A percentile compares a stretch with the other conserved stretches of the same genome.
phyloP scores from a whole-genome alignment of 2,113 vertebrate genomes.

The Noturus placidus region DNA sequence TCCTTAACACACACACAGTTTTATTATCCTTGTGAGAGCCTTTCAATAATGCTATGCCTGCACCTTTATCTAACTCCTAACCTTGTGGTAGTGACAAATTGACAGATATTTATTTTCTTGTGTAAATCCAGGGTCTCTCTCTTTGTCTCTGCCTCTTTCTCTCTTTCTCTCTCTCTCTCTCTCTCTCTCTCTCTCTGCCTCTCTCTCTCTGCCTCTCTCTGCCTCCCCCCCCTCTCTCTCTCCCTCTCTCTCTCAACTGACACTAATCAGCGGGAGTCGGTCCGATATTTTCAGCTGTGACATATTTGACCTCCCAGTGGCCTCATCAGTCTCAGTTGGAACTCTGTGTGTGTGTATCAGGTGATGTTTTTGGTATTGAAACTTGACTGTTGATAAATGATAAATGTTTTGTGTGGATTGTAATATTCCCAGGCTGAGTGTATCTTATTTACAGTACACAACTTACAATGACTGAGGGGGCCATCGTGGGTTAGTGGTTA shows the following conservation, averaged over 20 bases:
- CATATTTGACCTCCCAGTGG: constrained; percentile 44
- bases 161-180: neutral
- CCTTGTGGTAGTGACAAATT: neutral
- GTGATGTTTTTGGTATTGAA: constrained; percentile 13
- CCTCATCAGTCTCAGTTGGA: constrained; percentile 33
- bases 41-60: neutral
- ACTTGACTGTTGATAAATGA: neutral
- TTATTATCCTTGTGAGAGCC: no score
- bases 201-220: no score
- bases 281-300: constrained; percentile 53
- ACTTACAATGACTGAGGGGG: neutral
- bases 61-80: neutral
- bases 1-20: neutral
- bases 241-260: constrained; percentile 33
- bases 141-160: no score
- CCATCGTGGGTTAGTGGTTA: no score
- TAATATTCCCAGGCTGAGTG: neutral
- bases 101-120: neutral
- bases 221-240: no score
- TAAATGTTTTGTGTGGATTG: neutral
- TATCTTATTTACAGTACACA: neutral
- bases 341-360: constrained; percentile 1
- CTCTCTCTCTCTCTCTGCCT: constrained; percentile 1
- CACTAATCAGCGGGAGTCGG: constrained; percentile 43
- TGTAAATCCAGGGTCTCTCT: neutral